Evolutionary conservation across 2,797 vertebrate species (phyloP), one percentile per base, ranked within the genome.

Genomic region (Poeciliopsis turneri): DNA sequence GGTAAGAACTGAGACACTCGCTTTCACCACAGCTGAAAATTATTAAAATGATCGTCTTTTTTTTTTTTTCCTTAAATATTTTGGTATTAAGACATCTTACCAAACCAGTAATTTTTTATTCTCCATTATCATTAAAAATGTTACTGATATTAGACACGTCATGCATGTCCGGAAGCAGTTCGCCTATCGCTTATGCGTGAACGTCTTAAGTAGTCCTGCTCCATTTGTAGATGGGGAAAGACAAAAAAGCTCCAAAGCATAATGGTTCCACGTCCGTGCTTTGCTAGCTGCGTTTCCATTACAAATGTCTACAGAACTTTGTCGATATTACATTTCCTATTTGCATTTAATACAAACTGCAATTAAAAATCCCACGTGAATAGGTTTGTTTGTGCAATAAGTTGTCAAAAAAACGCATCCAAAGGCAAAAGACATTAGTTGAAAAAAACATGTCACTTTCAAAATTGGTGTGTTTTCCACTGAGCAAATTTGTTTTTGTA

Each of bases 1-100:
- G 97, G 98, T 99, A 96, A 83, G 96, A 87, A 55, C 61, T 23
- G 16, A 0, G 41, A 69, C 1, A 2, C 12, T 5, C 25, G 18
- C 18, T 12, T 20, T 3, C 53, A 41, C 20, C 36, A 12, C 18
- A 8, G 51, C 5, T 55, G 15, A n/a, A 20, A 59, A 45, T 30
- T 1, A 45, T 45, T 49, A 12, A 5, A 41, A 30, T 16, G 2
- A 2, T 15, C 23, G 1, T 41, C 20, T 36, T 23, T 11, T 2
- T 20, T 45, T 66, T 9, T 3, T 23, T 20, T 64, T 36, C 5
- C 4, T 68, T 64, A 7, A 39, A 66, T 16, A 28, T 16, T 74
- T 74, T 39, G 7, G 5, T 51, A 36, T 55, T n/a, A 7, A 25
- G 20, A 25, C 23, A 2, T 6, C 8, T 66, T 64, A 5, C 28